phyloP scores from a whole-genome alignment of 2,797 vertebrate species.

The Hozukius guyotensis region DNA sequence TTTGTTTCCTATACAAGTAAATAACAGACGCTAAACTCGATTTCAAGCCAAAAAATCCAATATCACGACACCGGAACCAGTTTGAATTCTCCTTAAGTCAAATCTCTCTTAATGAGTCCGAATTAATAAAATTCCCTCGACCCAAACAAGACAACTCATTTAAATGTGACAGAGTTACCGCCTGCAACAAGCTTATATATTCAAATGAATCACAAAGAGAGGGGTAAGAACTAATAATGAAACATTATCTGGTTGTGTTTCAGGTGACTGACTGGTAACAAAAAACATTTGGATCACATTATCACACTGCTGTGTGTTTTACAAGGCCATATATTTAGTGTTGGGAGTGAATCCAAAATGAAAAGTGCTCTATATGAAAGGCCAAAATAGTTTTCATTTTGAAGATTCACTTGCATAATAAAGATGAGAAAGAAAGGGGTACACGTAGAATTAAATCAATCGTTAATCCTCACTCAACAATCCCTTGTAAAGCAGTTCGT shows the following conservation, averaged over 20 bases:
- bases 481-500: slow-evolving; percentile 49
- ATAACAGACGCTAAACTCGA: slow-evolving; percentile 19
- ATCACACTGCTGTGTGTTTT: slow-evolving; percentile 49
- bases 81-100: slow-evolving; percentile 34
- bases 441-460: slow-evolving; percentile 22
- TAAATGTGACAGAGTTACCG: slow-evolving; percentile 19
- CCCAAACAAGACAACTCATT: slow-evolving; percentile 29
- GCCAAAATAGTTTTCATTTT: slow-evolving; percentile 43
- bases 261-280: slow-evolving; percentile 10
- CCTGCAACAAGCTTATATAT: slow-evolving; percentile 3
- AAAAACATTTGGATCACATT: slow-evolving; percentile 45
- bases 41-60: slow-evolving; percentile 20
- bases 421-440: slow-evolving; percentile 12
- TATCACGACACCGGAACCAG: slow-evolving; percentile 15
- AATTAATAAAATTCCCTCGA: slow-evolving; percentile 25
- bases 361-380: slow-evolving; percentile 47
- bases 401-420: slow-evolving; percentile 66
- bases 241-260: slow-evolving; percentile 33
- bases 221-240: not conserved
- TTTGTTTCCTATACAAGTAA: slow-evolving; percentile 7
- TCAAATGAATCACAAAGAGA: not conserved
- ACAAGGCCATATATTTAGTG: slow-evolving; percentile 55
- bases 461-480: slow-evolving; percentile 24
- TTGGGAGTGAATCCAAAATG: slow-evolving; percentile 51
- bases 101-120: slow-evolving; percentile 11